phyloP scores from a whole-genome alignment of 2,888 invertebrate species.

The Tenthredo livida region DNA sequence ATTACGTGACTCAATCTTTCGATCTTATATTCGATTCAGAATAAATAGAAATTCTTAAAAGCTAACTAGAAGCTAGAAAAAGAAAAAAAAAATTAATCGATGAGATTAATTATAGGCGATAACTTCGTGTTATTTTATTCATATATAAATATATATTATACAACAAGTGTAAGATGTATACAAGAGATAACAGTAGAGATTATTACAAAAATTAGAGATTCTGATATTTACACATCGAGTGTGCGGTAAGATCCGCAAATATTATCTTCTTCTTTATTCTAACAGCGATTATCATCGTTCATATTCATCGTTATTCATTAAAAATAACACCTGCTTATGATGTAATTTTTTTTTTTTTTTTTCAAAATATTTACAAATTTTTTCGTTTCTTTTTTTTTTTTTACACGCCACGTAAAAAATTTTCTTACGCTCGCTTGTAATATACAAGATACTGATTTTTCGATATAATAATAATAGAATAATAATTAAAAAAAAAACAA shows the following conservation, averaged over 20 bases:
- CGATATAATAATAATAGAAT: background rate
- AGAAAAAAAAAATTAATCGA: background rate
- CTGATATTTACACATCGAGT: constrained; percentile 34
- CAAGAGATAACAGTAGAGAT: constrained; percentile 22
- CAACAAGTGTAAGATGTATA: constrained; percentile 36
- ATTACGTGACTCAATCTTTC: background rate
- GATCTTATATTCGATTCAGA: background rate
- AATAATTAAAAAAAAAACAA: constrained; percentile 10
- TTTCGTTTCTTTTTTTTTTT: background rate
- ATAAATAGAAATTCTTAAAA: background rate
- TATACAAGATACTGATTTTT: constrained; percentile 15
- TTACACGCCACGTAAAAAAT: background rate
- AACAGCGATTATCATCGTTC: constrained; percentile 13
- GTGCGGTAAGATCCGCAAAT: constrained; percentile 1
- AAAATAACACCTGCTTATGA: background rate
- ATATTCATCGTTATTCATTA: background rate
- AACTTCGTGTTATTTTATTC: constrained; percentile 20
- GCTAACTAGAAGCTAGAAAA: background rate
- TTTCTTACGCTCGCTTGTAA: background rate
- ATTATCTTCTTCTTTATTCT: background rate
- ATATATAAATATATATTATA: constrained; percentile 39
- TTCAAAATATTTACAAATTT: constrained; percentile 9
- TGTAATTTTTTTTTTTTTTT: background rate
- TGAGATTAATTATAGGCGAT: constrained; percentile 4
- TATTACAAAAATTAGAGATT: constrained; percentile 27